Conservation (phyloP, 1,140 invertebrate genomes). For the Heterodera schachtii region DNA sequence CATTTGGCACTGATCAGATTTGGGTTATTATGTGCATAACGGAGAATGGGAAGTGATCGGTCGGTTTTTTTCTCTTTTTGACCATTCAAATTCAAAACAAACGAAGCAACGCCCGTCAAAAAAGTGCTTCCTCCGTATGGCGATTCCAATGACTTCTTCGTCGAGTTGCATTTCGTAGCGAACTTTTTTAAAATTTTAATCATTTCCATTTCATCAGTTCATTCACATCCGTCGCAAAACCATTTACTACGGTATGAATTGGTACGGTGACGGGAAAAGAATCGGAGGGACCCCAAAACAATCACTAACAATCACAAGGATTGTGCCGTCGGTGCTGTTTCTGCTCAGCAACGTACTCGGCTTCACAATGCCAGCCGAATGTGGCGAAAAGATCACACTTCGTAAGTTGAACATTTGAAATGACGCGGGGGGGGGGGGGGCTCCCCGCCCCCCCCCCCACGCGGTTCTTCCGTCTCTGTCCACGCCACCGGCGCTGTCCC, state of each 20-base stretch:
- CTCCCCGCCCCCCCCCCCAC: no score
- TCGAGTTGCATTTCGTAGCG: constrained; percentile 54
- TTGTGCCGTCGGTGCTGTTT: constrained; percentile 82
- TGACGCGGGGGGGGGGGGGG: no score
- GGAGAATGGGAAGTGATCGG: constrained; percentile 67
- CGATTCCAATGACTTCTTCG: constrained; percentile 51
- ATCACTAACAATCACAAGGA: neutral
- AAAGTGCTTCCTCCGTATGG: constrained; percentile 37
- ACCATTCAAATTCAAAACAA: constrained; percentile 12
- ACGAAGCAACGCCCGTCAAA: constrained; percentile 50
- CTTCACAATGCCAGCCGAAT: constrained; percentile 87
- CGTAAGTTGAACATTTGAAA: constrained; percentile 67
- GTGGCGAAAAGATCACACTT: constrained; percentile 78
- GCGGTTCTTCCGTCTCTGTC: no score
- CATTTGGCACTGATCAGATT: constrained; percentile 67
- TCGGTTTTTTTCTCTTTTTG: constrained; percentile 5
- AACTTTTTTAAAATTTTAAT: neutral
- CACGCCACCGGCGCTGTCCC: no score
- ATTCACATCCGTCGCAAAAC: constrained; percentile 75
- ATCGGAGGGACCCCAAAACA: neutral
- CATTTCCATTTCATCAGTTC: constrained; percentile 49
- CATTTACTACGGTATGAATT: constrained; percentile 88
- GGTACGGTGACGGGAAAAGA: constrained; percentile 67
- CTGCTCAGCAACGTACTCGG: constrained; percentile 82
- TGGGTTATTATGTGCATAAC: constrained; percentile 69